These are phyloP conservation scores for Tenthredo mesomela DNA, from an alignment of 2,888 invertebrate genomes.

Conservation along the genomic window DNA sequence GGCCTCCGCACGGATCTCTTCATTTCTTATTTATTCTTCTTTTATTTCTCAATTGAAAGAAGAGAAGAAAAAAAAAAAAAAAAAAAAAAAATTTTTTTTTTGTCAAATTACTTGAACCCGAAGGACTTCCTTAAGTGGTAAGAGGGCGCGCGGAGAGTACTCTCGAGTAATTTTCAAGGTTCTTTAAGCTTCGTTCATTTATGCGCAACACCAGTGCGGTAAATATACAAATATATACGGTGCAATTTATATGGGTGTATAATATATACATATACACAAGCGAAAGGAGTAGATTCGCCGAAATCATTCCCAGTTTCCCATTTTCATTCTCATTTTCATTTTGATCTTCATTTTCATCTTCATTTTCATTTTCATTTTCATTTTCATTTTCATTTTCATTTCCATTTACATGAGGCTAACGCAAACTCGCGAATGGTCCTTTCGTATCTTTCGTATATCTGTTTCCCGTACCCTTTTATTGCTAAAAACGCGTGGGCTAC, in stretches of 20 bases:
- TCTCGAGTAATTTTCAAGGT: slow-evolving; percentile 1
- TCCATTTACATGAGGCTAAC: slow-evolving; percentile 28
- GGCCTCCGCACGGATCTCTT: not conserved
- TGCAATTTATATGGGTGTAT: not conserved
- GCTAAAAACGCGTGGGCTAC: slow-evolving; percentile 6
- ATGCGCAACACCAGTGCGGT: not conserved
- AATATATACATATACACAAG: not conserved
- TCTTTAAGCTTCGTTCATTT: not conserved
- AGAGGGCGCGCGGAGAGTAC: not conserved
- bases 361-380: slow-evolving; percentile 39
- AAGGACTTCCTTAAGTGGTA: slow-evolving; percentile 9
- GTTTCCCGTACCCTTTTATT: slow-evolving; percentile 31
- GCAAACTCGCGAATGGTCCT: slow-evolving; percentile 36
- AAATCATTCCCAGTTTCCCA: slow-evolving; percentile 25
- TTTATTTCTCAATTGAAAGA: not conserved
- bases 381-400: slow-evolving; percentile 32
- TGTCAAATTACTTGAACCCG: slow-evolving; percentile 35
- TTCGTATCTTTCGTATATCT: slow-evolving; percentile 27
- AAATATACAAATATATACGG: slow-evolving; percentile 15
- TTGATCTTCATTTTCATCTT: slow-evolving; percentile 40
- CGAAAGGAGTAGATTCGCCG: not conserved
- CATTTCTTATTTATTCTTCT: not conserved
- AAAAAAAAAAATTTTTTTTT: too few species aligned
- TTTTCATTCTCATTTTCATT: slow-evolving; percentile 45
- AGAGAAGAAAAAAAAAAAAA: not conserved